A percentile compares a stretch with the other conserved stretches of the same genome.
These are phyloP conservation scores for Halcyon smyrnensis DNA, from an alignment of 2,797 vertebrate genomes.

Conservation along the genomic window DNA sequence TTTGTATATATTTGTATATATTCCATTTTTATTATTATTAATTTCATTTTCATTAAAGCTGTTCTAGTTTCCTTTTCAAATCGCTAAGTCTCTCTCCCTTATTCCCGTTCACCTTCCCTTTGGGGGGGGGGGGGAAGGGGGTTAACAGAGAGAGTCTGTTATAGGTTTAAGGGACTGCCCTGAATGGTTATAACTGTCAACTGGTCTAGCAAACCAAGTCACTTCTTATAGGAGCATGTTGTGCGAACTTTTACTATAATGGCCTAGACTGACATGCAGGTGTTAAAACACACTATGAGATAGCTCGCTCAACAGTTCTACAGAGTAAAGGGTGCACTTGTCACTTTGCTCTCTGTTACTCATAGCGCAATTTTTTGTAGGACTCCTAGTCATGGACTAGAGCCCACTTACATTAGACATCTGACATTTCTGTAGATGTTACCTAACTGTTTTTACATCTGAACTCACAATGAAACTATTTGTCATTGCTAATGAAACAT, in stretches of 20 bases:
- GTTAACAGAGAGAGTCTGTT: no score
- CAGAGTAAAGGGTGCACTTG: background rate
- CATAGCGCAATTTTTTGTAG: background rate
- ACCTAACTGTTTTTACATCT: background rate
- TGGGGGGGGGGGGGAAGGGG: no score
- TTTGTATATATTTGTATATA: no score
- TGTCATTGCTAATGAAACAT: background rate
- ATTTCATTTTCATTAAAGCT: no score
- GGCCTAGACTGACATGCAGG: background rate
- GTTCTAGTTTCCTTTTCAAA: no score
- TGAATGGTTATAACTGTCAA: background rate
- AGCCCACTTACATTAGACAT: background rate
- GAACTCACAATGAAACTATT: background rate
- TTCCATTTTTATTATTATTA: no score
- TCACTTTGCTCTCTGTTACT: background rate
- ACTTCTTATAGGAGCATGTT: background rate
- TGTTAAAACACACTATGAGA: background rate
- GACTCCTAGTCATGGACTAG: background rate
- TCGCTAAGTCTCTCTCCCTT: no score
- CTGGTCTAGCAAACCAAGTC: background rate
- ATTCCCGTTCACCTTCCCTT: no score
- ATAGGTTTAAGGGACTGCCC: no score
- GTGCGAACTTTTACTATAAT: conserved; percentile 4
- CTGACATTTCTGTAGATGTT: background rate
- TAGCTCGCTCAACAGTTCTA: background rate